These are phyloP conservation scores for Lepisosteus osseus DNA, from an alignment of 2,113 vertebrate genomes.

Conservation along the genomic window DNA sequence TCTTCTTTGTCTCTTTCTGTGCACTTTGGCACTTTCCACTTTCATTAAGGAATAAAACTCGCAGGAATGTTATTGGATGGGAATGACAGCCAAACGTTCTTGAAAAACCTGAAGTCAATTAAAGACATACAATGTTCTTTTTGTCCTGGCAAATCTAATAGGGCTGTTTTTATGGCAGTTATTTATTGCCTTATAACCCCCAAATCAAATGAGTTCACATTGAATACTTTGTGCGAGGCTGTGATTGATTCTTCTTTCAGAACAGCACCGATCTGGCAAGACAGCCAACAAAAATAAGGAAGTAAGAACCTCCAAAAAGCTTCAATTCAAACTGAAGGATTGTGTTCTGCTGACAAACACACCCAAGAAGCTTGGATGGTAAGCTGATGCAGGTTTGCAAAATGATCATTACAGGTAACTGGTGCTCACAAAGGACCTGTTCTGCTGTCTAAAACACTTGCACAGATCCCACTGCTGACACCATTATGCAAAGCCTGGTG, in stretches of 20 bases:
- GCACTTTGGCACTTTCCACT: slow-evolving; percentile 22
- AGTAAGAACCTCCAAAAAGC: slow-evolving; percentile 16
- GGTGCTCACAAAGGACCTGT: slow-evolving; percentile 50
- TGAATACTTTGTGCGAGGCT: slow-evolving; percentile 40
- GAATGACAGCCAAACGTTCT: slow-evolving; percentile 31
- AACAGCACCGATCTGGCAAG: slow-evolving; percentile 43
- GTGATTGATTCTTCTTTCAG: slow-evolving; percentile 53
- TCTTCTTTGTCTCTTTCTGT: slow-evolving; percentile 10
- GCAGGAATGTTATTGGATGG: slow-evolving; percentile 43
- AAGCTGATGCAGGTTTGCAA: slow-evolving; percentile 25
- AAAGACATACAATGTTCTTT: slow-evolving; percentile 51
- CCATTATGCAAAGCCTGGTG: slow-evolving; percentile 41
- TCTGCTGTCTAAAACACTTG: slow-evolving; percentile 24
- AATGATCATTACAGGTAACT: slow-evolving; percentile 59
- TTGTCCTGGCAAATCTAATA: slow-evolving; percentile 42
- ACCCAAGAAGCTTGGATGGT: slow-evolving; percentile 20
- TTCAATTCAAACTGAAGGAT: not conserved
- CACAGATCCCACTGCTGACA: slow-evolving; percentile 12
- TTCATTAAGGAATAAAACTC: slow-evolving; percentile 55
- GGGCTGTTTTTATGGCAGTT: slow-evolving; percentile 57
- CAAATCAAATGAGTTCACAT: slow-evolving; percentile 66
- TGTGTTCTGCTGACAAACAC: slow-evolving; percentile 17
- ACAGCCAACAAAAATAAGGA: slow-evolving; percentile 54
- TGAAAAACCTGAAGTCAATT: slow-evolving; percentile 59
- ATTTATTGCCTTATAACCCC: slow-evolving; percentile 66